Evolutionary conservation across 2,888 invertebrate species (phyloP), one percentile per base, ranked within the genome.

Genomic region (Noctua pronuba): DNA sequence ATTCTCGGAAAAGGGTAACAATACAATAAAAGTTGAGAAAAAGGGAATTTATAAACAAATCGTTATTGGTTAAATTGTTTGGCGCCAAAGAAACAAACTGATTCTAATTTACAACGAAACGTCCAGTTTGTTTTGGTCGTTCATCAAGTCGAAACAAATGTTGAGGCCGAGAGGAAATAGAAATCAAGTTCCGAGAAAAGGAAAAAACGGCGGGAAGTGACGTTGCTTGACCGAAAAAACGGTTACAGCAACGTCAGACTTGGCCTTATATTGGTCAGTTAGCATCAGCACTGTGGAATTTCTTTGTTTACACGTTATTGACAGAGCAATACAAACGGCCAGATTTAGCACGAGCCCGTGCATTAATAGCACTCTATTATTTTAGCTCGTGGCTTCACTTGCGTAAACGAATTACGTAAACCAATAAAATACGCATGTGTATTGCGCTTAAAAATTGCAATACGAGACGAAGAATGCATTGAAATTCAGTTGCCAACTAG

Each of bases 91-190:
- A 84, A 87, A 86, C 87, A 87, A 88, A 88, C 83, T 8, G 77
- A 76, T 77, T 79, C 72, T 87, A 87, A 89, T 90, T 88, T 88
- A 88, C 84, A 86, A 79, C 79, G 79, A 84, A 86, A 83, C 86
- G 84, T 85, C 58, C 60, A 85, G 85, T 83, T 85, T 88, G 86
- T 90, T 88, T 87, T 86, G 87, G 83, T 88, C 88, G 84, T 88
- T 82, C 81, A 89, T 90, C 87, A 88, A 84, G 83, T 84, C 78
- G 83, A 85, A 78, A 84, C 77, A 88, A 80, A 85, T 84, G 77
- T 79, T 77, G 80, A 82, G 71, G 70, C 68, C 66, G 67, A 71
- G 65, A 78, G 77, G 83, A 83, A 78, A 85, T 73, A 82, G 75
- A 79, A 79, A 83, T 83, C 65, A 83, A 86, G 83, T 82, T 71